A percentile compares a stretch with the other conserved stretches of the same genome.
Evolutionary conservation across 2,888 invertebrate genomes (phyloP).

Genomic region (Augochlorella aurata): DNA sequence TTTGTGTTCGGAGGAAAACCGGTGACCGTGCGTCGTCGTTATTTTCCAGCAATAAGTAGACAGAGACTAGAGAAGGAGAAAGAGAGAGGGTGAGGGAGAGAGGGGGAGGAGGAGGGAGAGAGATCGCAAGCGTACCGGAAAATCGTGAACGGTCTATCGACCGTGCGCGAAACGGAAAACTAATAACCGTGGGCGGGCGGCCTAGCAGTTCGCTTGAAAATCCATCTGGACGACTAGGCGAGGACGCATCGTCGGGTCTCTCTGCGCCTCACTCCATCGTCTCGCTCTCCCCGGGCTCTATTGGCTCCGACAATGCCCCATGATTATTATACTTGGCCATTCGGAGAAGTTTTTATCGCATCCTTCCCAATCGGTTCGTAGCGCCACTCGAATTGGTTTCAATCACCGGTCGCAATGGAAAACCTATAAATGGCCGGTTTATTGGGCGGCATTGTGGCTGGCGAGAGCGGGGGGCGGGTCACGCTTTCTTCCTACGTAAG

Average conservation of each 20-base stretch:
- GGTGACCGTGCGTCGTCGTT: background rate
- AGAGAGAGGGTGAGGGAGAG: background rate
- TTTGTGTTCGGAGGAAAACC: background rate
- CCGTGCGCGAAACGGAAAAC: constrained; percentile 5
- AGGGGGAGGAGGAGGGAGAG: background rate
- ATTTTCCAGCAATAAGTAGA: constrained; percentile 9
- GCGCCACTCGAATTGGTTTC: constrained; percentile 37
- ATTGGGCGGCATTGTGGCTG: constrained; percentile 21
- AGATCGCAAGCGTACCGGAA: constrained; percentile 18
- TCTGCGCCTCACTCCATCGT: background rate
- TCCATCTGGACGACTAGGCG: background rate
- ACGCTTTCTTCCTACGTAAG: background rate
- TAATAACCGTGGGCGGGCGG: constrained; percentile 11
- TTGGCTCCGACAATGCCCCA: background rate
- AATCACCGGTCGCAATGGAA: constrained; percentile 23
- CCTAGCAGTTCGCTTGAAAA: background rate
- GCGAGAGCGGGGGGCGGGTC: background rate
- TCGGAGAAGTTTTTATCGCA: constrained; percentile 9
- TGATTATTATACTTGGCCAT: constrained; percentile 20
- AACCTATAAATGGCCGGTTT: constrained; percentile 44
- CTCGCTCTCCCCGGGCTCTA: background rate
- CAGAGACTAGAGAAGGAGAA: background rate
- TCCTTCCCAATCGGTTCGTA: background rate
- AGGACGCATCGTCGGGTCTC: background rate
- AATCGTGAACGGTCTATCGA: constrained; percentile 22